These are phyloP conservation scores for Equus przewalskii DNA, from an alignment of 2,113 vertebrate species.

Conservation along the genomic window DNA sequence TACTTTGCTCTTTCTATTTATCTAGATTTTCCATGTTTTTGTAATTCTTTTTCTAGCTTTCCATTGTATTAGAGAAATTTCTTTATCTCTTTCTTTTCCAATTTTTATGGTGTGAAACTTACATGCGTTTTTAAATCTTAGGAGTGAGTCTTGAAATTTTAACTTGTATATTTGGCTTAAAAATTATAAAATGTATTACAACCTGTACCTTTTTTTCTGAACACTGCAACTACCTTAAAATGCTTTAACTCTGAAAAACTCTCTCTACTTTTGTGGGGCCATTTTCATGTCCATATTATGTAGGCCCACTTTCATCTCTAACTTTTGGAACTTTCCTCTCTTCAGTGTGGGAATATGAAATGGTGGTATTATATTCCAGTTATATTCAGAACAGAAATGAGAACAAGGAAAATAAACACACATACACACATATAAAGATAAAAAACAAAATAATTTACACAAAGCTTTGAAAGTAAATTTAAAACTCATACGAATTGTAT, in stretches of 20 bases:
- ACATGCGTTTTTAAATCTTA: not conserved
- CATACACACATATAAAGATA: not conserved
- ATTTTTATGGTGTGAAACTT: not conserved
- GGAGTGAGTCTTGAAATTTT: not conserved
- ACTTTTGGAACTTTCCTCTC: not conserved
- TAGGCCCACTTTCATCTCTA: not conserved
- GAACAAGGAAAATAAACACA: not conserved
- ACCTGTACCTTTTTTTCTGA: not conserved
- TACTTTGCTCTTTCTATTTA: not conserved
- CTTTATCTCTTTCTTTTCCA: not conserved
- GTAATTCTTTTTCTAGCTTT: not conserved
- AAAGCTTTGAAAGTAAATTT: not conserved
- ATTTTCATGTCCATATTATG: not conserved
- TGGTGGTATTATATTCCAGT: not conserved
- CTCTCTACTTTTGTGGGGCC: not conserved
- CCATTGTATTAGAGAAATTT: not conserved
- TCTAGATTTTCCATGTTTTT: not conserved
- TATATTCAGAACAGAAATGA: not conserved
- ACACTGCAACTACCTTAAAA: not conserved
- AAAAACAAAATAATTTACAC: not conserved
- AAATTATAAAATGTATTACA: not conserved
- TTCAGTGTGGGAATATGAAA: not conserved
- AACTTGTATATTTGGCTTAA: not conserved
- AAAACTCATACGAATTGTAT: not conserved
- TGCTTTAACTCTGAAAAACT: not conserved